Base-by-base conservation (phyloP, 2,888 invertebrate genomes). In the Amphiduros pacificus region DNA sequence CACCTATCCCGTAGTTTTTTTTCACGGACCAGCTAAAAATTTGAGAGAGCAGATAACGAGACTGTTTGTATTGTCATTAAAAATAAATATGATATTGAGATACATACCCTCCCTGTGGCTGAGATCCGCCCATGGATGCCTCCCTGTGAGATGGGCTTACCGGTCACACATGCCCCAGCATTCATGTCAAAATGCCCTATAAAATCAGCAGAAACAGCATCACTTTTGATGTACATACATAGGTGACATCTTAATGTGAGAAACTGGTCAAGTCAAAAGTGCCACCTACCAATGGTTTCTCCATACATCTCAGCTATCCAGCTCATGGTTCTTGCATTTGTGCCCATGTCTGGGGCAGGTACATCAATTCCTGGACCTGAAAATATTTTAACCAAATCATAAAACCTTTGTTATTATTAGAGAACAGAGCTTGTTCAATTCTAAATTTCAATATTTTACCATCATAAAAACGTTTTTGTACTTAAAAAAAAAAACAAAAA, bases 341-440 rank as follows among this genome's bases (percentile, higher is more conserved):
- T 98, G 57, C 96, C 97, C 91, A 98, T 94, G 84, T 98, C 98
- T 1, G 98, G 98, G 49, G 97, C 98, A n/a, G 97, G 97, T n/a
- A 98, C 97, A 82, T 98, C 98, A 59, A 98, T 90, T 64, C 94
- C 96, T 62, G 98, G 97, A 73, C 97, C 95, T 90, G 68, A 9
- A 68, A 60, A 32, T 22, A 54, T n/a, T n/a, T n/a, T n/a, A n/a
- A n/a, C n/a, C n/a, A n/a, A n/a, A n/a, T n/a, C n/a, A n/a, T n/a
- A n/a, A n/a, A n/a, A n/a, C n/a, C n/a, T n/a, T n/a, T n/a, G n/a
- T n/a, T n/a, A n/a, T n/a, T n/a, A n/a, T n/a, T n/a, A n/a, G n/a
- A n/a, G n/a, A n/a, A n/a, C n/a, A n/a, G n/a, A n/a, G n/a, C n/a
- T n/a, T n/a, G n/a, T n/a, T n/a, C n/a, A n/a, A n/a, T n/a, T n/a